phyloP scores from a whole-genome alignment of 2,888 invertebrate genomes.

The Pristionchus japonicus region DNA sequence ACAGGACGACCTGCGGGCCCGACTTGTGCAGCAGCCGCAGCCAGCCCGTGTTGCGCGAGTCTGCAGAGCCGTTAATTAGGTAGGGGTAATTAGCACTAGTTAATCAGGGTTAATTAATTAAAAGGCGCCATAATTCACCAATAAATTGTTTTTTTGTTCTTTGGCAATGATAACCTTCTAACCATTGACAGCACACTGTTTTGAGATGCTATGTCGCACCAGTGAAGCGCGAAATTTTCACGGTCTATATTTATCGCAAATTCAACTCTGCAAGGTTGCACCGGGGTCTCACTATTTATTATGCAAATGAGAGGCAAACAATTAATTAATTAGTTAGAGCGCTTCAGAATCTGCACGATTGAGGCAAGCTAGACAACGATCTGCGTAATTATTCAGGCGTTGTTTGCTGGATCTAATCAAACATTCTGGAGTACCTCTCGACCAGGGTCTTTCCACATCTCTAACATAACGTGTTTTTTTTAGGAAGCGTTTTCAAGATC shows the following conservation, averaged over 20 bases:
- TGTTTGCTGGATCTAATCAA: no score
- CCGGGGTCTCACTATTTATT: neutral
- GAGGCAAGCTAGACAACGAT: no score
- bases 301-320: neutral
- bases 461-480: no score
- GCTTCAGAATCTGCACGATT: neutral
- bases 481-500: no score
- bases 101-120: no score
- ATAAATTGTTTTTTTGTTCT: no score
- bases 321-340: neutral
- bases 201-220: neutral
- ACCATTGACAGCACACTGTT: neutral
- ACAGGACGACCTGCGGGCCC: conserved; percentile 29
- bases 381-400: no score
- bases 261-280: neutral
- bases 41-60: conserved; percentile 15
- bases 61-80: no score
- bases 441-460: no score
- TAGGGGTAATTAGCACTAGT: no score
- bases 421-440: no score
- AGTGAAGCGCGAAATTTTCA: neutral
- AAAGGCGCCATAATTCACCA: no score
- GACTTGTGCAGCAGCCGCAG: conserved; percentile 20
- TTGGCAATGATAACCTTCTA: neutral
- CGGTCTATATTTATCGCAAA: neutral